These are phyloP conservation scores for Origma solitaria DNA, from an alignment of 2,113 vertebrate species.

Conservation along the genomic window DNA sequence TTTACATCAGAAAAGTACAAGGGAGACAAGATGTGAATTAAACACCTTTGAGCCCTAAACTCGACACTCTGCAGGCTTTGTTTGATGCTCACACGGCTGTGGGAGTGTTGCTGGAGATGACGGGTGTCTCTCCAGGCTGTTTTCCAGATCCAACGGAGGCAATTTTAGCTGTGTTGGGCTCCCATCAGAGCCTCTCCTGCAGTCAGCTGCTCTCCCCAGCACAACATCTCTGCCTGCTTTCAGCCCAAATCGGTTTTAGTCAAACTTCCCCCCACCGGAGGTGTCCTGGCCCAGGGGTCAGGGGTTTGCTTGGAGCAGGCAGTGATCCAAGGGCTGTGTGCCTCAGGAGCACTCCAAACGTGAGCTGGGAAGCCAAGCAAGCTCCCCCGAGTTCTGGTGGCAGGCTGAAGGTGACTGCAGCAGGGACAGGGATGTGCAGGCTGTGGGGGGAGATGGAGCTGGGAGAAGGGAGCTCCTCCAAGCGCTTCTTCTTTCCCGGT, in stretches of 20 bases:
- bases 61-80: neutral
- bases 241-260: neutral
- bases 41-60: neutral
- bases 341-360: neutral
- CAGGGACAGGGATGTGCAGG: neutral
- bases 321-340: neutral
- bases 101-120: neutral
- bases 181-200: neutral
- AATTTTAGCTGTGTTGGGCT: neutral
- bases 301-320: neutral
- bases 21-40: neutral
- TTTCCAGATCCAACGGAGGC: neutral
- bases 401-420: neutral
- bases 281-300: neutral
- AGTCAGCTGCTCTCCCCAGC: neutral
- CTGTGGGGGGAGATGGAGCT: rapidly evolving
- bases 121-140: neutral
- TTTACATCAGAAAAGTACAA: neutral
- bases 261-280: neutral
- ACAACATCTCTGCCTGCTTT: neutral
- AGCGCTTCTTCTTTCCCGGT: neutral
- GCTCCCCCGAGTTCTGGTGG: neutral
- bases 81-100: neutral
- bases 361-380: neutral
- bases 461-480: neutral